phyloP scores from a whole-genome alignment of 2,113 vertebrate species.

The Hyperopisus bebe region DNA sequence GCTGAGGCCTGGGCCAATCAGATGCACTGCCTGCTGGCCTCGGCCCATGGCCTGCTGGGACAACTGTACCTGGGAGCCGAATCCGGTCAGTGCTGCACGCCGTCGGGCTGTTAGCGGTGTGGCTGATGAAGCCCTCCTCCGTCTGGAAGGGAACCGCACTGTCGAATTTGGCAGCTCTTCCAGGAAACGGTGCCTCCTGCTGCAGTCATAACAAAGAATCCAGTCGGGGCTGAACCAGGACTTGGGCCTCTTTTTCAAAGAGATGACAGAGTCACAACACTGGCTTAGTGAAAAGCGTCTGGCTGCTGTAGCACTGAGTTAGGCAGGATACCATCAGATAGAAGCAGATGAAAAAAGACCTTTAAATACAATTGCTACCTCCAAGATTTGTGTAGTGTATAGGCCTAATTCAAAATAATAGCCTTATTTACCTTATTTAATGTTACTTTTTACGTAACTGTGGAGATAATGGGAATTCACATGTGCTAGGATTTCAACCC shows the following conservation, averaged over 20 bases:
- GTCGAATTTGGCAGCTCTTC: not conserved
- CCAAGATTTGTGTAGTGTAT: not conserved
- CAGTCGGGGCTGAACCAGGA: not conserved
- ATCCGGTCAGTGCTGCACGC: conserved; percentile 48
- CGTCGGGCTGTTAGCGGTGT: not conserved
- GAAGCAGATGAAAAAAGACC: not conserved
- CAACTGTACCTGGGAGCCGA: conserved; percentile 71
- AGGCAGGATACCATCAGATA: not conserved
- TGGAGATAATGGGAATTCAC: not conserved
- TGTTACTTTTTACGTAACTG: not conserved
- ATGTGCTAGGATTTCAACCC: not conserved
- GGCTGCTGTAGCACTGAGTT: not conserved
- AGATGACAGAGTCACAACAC: not conserved
- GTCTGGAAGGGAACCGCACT: not conserved
- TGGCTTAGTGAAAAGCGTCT: not conserved
- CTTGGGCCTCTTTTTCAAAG: not conserved
- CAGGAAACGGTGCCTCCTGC: not conserved
- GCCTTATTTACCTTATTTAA: not conserved
- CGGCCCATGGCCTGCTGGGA: conserved; percentile 66
- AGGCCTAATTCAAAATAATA: not conserved
- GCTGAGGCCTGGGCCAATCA: conserved; percentile 79
- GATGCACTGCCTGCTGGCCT: conserved; percentile 71
- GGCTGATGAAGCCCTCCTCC: not conserved
- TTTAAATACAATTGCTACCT: not conserved
- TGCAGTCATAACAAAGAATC: not conserved